Evolutionary conservation across 2,113 vertebrate species (phyloP).

Genomic region (Protobothrops mucrosquamatus): DNA sequence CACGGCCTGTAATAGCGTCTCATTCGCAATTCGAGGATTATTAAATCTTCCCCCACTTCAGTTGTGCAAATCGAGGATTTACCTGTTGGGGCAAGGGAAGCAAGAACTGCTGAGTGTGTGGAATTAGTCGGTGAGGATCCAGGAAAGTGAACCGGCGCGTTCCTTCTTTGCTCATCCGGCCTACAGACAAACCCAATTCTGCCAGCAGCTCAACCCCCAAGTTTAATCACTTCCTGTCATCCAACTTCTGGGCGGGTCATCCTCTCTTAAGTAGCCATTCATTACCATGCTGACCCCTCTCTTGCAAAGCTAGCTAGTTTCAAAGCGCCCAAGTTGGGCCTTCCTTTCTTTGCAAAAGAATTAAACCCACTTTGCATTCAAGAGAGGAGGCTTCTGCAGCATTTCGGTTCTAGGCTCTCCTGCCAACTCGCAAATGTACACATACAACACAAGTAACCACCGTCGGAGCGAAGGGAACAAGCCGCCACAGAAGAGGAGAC

Average conservation of each 20-base stretch:
- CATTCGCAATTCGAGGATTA: neutral
- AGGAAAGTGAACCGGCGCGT: neutral
- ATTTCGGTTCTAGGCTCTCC: neutral
- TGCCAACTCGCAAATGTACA: neutral
- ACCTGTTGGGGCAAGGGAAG: no score
- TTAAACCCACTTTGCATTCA: neutral
- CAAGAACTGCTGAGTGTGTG: no score
- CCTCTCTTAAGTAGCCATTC: conserved; percentile 31
- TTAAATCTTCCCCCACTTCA: neutral
- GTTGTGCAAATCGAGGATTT: neutral
- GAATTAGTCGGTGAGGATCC: neutral
- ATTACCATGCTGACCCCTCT: conserved; percentile 2
- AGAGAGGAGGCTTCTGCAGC: neutral
- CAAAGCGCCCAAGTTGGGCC: neutral
- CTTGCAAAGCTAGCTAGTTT: neutral
- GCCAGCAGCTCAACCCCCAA: conserved; percentile 2
- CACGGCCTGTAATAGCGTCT: neutral
- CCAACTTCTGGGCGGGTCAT: conserved; percentile 64
- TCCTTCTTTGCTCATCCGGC: no score
- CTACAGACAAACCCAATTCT: conserved; percentile 15
- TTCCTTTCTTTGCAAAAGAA: neutral
- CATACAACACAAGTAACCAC: no score
- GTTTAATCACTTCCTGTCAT: conserved; percentile 70
- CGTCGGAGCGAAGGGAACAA: neutral
- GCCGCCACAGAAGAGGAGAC: neutral